Base-by-base conservation (phyloP, 2,113 vertebrate species). In the Jaculus jaculus region DNA sequence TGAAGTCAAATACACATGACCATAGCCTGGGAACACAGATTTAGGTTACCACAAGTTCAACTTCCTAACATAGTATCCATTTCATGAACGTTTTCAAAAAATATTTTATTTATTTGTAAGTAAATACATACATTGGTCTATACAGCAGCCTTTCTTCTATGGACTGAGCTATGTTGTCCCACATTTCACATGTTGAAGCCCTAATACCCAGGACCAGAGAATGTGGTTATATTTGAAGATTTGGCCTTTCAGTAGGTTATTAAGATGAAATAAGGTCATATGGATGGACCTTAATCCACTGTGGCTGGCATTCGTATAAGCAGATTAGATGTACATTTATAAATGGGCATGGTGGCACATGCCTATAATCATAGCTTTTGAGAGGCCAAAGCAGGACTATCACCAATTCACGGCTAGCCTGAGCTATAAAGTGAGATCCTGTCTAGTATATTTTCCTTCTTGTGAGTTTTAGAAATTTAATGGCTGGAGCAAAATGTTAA, bases 391-490 rank as follows among this genome's bases (percentile, higher is more conserved):
- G 23, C 42, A 69, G 42, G 82, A 69, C 39, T n/a, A 69, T 51
- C 63, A 32, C 11, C 8, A 47, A 18, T 32, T 83, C 39, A 83
- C 42, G 21, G 12, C 21, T n/a, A 13, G 13, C 23, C 65, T 34
- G 17, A 54, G 42, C 39, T 83, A 13, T 68, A 7, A 30, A 84
- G 42, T 69, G 32, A 84, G 42, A 69, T 42, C 21, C 47, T 23
- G 7, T 30, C 58, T 26, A 72, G 78, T n/a, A 87, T 20, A 58
- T 21, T 90, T 92, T 90, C 72, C 21, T 60, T 92, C 66, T 83
- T 74, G 26, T 79, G 32, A 92, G 68, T 82, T 86, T 89, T 86
- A 77, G 72, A 77, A 71, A 91, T 77, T 94, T 89, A 73, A 89
- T 72, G 24, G 9, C 30, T 83, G 71, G 89, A 86, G 65, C 26